Base-by-base conservation (phyloP, 2,888 invertebrate genomes). In the Theretra japonica region DNA sequence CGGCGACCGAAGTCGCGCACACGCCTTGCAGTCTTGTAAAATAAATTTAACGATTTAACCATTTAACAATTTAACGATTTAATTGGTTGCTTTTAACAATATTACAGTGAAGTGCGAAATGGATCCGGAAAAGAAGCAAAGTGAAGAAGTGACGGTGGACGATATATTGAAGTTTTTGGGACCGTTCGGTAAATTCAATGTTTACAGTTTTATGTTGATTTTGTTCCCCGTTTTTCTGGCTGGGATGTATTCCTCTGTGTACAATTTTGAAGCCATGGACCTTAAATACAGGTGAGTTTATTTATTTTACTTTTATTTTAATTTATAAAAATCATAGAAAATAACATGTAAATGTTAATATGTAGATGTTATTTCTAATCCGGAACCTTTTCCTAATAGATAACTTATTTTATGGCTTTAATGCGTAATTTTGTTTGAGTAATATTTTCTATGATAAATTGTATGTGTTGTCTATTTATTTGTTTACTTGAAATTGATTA, bases 261-360 rank as follows among this genome's bases (percentile, higher is more conserved):
- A 92, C 73, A 94, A 94, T 76, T 94, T 94, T 76, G 94, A 94
- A 85, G 88, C 90, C 1, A 89, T 94, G 90, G 94, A 94, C 83
- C 80, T 94, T 2, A 86, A 88, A 75, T 94, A 94, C 79, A 91
- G 93, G 94, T 93, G 72, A 83, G 84, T 50, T 23, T 17, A 53
- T 6, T 33, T 25, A 71, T 33, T 73, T 60, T 68, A 56, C 56
- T 33, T 25, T 71, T 69, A 59, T 71, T 17, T 23, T 4, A n/a
- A 70, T 59, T 11, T 50, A 21, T 23, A 48, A 19, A 28, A 23
- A 41, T 1, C n/a, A 28, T 30, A 5, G 6, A 2, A 48, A 6
- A 48, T n/a, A 65, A 48, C 17, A 19, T 62, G n/a, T n/a, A n/a
- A n/a, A n/a, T n/a, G n/a, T n/a, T n/a, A n/a, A n/a, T n/a, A 23